Conservation (phyloP, 2,113 vertebrate species). For the Mobula hypostoma region DNA sequence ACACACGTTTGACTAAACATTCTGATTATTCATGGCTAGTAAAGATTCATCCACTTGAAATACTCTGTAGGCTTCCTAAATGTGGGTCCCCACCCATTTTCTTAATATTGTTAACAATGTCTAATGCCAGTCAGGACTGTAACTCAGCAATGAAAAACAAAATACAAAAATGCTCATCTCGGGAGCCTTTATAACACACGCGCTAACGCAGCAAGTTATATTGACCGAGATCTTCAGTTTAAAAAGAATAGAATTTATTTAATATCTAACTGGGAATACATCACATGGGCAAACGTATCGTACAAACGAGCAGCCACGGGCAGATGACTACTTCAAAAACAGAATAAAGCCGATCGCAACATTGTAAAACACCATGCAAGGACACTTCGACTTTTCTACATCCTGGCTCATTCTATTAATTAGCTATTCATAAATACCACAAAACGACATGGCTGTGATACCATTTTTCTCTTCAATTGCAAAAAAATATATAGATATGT, state of each 20-base stretch:
- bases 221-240: neutral
- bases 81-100: neutral
- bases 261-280: neutral
- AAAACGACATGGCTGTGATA: neutral
- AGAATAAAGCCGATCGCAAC: neutral
- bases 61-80: neutral
- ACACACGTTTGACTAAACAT: neutral
- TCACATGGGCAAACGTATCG: neutral
- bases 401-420: neutral
- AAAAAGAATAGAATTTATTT: conserved; percentile 4
- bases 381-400: neutral
- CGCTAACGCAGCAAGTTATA: neutral
- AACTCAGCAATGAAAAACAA: neutral
- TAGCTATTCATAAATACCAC: neutral
- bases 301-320: neutral
- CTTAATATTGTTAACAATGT: neutral
- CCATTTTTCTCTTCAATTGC: neutral
- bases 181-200: neutral
- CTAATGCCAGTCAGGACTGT: neutral
- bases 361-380: neutral
- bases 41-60: neutral
- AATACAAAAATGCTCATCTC: neutral
- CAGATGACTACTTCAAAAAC: neutral
- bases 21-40: neutral
- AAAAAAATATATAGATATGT: too few species aligned